Evolutionary conservation across 2,113 vertebrate species (phyloP), one percentile per base, ranked within the genome.

Genomic region (Zeus faber): DNA sequence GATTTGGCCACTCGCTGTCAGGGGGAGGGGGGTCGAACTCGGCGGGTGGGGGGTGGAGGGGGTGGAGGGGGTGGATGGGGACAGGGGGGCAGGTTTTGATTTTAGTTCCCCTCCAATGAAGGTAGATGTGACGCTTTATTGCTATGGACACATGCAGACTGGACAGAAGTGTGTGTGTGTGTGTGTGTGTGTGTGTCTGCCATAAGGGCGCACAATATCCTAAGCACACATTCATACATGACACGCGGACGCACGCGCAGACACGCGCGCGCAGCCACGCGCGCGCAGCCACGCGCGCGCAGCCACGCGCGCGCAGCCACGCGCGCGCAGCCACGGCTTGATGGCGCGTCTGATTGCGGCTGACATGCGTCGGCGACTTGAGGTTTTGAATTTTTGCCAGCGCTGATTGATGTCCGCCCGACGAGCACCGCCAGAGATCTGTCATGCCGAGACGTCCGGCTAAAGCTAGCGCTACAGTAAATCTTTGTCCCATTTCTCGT

Each of bases 21-120:
- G 72, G 76, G 56, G 46, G 67, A 65, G 2, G 20, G 41, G 40
- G n/a, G n/a, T 14, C 4, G 37, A 5, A 4, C 4, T 14, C 5
- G 17, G 41, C 17, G 41, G 41, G 17, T 1, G 9, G 4, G 41
- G 41, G 6, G n/a, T n/a, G n/a, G n/a, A n/a, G 41, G 41, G 17
- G 41, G 7, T 5, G 41, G 39, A 16, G 16, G 64, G 55, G 53
- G 49, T 0, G 44, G n/a, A n/a, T n/a, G n/a, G n/a, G n/a, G n/a
- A n/a, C n/a, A n/a, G n/a, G n/a, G 63, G 49, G 50, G 40, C 23
- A 0, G 7, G 46, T 52, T 70, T 81, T 82, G 82, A 81, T 84
- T 84, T 83, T 76, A 79, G 67, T 69, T 82, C 79, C 52, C 57
- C 73, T 81, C 61, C 84, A 76, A 81, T 84, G 72, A 83, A 84